A percentile compares a stretch with the other conserved stretches of the same genome.
Evolutionary conservation across 2,113 vertebrate genomes (phyloP).

Genomic region (Abramis brama): DNA sequence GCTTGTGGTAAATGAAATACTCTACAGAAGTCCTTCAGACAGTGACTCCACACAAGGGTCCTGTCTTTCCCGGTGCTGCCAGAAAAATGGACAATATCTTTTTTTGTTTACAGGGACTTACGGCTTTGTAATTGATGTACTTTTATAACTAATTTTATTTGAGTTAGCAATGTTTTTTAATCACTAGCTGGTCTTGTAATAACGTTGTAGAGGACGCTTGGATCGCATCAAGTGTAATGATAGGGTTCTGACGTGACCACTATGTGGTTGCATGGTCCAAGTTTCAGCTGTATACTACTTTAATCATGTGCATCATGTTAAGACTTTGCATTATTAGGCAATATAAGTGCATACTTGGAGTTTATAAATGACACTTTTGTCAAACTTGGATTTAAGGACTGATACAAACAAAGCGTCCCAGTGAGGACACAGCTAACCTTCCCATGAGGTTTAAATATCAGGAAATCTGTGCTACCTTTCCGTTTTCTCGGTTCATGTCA

Average conservation of each 20-base stretch:
- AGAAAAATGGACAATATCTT: conserved; percentile 22
- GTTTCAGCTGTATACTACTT: conserved; percentile 4
- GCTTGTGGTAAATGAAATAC: conserved; percentile 51
- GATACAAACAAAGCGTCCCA: conserved; percentile 41
- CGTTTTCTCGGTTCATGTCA: not conserved
- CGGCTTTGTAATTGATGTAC: conserved; percentile 55
- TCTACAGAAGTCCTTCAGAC: conserved; percentile 26
- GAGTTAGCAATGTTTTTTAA: conserved; percentile 12
- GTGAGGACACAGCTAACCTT: conserved; percentile 36
- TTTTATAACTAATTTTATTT: conserved; percentile 54
- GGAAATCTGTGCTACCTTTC: conserved; percentile 10
- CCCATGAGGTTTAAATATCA: not conserved
- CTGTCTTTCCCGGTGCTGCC: conserved; percentile 46
- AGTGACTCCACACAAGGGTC: conserved; percentile 48
- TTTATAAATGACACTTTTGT: conserved; percentile 13
- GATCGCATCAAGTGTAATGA: conserved; percentile 8
- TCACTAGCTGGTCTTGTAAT: conserved; percentile 41
- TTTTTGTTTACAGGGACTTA: conserved; percentile 76
- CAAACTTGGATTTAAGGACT: conserved; percentile 11
- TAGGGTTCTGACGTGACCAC: conserved; percentile 51
- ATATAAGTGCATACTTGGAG: not conserved
- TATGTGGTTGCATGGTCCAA: conserved; percentile 49
- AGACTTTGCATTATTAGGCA: not conserved
- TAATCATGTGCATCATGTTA: not conserved
- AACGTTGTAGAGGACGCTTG: conserved; percentile 20